Percentiles rank a stretch among this genome's conserved stretches.
phyloP scores from a whole-genome alignment of 2,888 invertebrate genomes.

The Drosophila mettleri region DNA sequence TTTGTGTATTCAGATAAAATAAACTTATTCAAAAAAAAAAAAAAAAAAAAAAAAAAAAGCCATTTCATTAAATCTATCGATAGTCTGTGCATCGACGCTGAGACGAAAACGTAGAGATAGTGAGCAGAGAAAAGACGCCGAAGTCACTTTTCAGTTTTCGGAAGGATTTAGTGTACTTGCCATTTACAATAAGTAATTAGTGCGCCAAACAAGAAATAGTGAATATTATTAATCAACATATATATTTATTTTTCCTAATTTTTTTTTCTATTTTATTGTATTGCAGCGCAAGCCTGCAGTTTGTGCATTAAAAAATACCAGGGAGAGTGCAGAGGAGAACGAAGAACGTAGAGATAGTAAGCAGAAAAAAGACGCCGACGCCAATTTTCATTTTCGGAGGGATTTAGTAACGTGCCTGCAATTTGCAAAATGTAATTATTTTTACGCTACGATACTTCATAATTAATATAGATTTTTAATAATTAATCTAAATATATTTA shows the following conservation, averaged over 20 bases:
- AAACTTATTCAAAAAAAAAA: not conserved
- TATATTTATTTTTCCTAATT: not conserved
- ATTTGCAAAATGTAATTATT: slow-evolving; percentile 29
- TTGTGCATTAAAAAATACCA: slow-evolving; percentile 25
- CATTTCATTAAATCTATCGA: slow-evolving; percentile 30
- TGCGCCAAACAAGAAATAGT: too few species aligned
- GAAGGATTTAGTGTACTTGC: slow-evolving; percentile 28
- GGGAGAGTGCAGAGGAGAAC: slow-evolving; percentile 20
- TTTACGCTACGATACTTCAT: not conserved
- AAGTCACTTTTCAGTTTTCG: slow-evolving; percentile 46
- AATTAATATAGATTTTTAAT: not conserved
- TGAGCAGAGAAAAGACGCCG: slow-evolving; percentile 46
- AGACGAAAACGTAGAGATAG: slow-evolving; percentile 29
- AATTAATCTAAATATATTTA: too few species aligned
- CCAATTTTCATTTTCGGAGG: slow-evolving; percentile 45
- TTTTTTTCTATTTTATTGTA: not conserved
- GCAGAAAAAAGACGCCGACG: slow-evolving; percentile 47
- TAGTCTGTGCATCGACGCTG: slow-evolving; percentile 21
- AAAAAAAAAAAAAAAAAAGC: not conserved
- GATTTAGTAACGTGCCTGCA: slow-evolving; percentile 23
- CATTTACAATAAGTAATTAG: slow-evolving; percentile 28
- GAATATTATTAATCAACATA: not conserved
- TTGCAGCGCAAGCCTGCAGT: slow-evolving; percentile 14
- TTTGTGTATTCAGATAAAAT: not conserved
- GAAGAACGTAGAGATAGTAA: slow-evolving; percentile 29